Evolutionary conservation across 2,888 invertebrate genomes (phyloP).

Genomic region (Euplexia lucipara): DNA sequence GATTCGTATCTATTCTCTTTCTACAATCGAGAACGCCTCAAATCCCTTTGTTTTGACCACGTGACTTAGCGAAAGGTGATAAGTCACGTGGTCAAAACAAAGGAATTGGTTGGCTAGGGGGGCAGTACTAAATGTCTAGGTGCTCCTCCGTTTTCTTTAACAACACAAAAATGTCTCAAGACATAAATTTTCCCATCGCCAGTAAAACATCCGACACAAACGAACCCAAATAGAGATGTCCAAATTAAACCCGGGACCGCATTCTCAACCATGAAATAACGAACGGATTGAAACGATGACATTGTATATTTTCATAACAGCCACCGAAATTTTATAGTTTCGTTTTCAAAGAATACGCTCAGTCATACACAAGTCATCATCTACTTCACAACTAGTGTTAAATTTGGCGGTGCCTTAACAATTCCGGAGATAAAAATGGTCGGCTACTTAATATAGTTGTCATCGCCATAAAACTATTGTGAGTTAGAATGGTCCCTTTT

Average conservation of each 20-base stretch:
- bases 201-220: constrained; percentile 29
- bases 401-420: constrained; percentile 85
- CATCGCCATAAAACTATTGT: constrained; percentile 82
- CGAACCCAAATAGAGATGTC: constrained; percentile 50
- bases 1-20: too few relatives aligned
- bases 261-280: constrained; percentile 84
- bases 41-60: too few relatives aligned
- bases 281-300: constrained; percentile 86
- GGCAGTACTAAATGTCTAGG: too few relatives aligned
- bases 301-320: constrained; percentile 78
- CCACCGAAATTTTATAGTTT: constrained; percentile 58
- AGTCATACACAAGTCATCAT: constrained; percentile 87
- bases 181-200: constrained; percentile 41
- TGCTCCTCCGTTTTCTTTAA: constrained; percentile 32
- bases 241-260: constrained; percentile 58
- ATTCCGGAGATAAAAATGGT: constrained; percentile 72
- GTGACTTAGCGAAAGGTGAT: too few relatives aligned
- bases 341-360: constrained; percentile 73
- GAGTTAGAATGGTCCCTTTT: constrained; percentile 82
- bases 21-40: too few relatives aligned
- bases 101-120: too few relatives aligned
- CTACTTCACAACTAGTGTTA: constrained; percentile 81
- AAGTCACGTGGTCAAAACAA: too few relatives aligned
- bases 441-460: constrained; percentile 84
- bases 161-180: constrained; percentile 11